Evolutionary conservation across 2,888 invertebrate species (phyloP), one percentile per base, ranked within the genome.

Genomic region (Apodemia zela): DNA sequence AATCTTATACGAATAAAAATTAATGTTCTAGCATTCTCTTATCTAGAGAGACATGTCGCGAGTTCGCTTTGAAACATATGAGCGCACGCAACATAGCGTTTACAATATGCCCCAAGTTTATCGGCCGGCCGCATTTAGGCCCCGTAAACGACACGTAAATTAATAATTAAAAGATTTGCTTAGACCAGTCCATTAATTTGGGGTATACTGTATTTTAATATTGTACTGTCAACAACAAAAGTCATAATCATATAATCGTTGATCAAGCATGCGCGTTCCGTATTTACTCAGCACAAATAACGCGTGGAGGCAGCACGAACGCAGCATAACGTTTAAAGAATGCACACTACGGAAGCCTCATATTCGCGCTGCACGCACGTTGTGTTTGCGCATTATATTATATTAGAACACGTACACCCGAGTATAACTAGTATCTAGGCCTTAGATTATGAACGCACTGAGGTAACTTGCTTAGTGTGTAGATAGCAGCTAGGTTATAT

Each of bases 61-160:
- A 66, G 68, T 68, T 75, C 84, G 89, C 89, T 75, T 57, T 83
- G 78, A 77, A 90, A 90, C 89, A 90, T 89, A 89, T 90, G 87
- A 82, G 85, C 90, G 82, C 75, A 68, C 70, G 76, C 85, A 77
- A 70, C 63, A 75, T 80, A 68, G 71, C 71, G 75, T 70, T 69
- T 65, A 63, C 61, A 60, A 57, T 29, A 57, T 57, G 54, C 54
- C 13, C 54, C 54, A 57, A 57, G n/a, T 57, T 25, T 57, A 57
- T 25, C 11, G 2, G n/a, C 54, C 29, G 54, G 29, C 11, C 7
- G 29, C 4, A 25, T 29, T 11, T 57, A 57, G 54, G 54, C 54
- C 25, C 29, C 25, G n/a, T n/a, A n/a, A n/a, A n/a, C n/a, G 15
- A 25, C 54, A 57, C 25, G 25, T 57, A 29, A 15, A 57, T 25